Evolutionary conservation across 2,797 vertebrate genomes (phyloP), one percentile per base, ranked within the genome.

Genomic region (Amphiprion clarkii): DNA sequence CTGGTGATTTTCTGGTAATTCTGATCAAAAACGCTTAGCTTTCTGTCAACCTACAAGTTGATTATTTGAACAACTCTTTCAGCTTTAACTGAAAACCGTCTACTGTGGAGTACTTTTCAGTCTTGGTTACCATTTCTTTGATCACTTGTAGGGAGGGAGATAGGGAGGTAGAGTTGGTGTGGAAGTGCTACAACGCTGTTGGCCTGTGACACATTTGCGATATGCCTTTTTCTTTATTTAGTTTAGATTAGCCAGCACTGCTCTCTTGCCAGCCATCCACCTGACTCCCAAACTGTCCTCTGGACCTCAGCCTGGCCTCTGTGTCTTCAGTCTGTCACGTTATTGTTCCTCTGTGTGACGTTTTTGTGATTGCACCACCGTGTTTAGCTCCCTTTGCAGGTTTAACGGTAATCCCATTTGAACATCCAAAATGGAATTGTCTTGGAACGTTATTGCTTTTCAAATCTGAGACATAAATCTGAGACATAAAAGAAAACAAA

Each of bases 381-480:
- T 17, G 39, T 62, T 65, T 16, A 33, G 14, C 52, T 64, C 51
- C 31, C 46, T n/a, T 29, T n/a, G 21, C 1, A 5, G 60, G 56
- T 63, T 80, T 56, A 74, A 23, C 60, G 6, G 13, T 82, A 82
- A 82, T 78, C 82, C 68, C 79, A 66, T 70, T 46, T 46, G 25
- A 39, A 46, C 1, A 1, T 42, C 36, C 52, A 54, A 65, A 83
- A 65, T 54, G 2, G 1, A 16, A 61, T 59, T 62, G 53, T 55
- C 59, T 56, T 52, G 3, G 53, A 49, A 57, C 48, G 68, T 55
- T 13, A 65, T 68, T 66, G 53, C 62, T 74, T 70, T 64, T 72
- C 25, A 63, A 2, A 27, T 58, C 27, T 49, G 16, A 23, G 23
- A 23, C 23, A 23, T 23, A 23, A 23, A 23, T 23, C 23, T 23